These are phyloP conservation scores for Thoracochromis brauschi DNA, from an alignment of 2,113 vertebrate species.

Conservation along the genomic window DNA sequence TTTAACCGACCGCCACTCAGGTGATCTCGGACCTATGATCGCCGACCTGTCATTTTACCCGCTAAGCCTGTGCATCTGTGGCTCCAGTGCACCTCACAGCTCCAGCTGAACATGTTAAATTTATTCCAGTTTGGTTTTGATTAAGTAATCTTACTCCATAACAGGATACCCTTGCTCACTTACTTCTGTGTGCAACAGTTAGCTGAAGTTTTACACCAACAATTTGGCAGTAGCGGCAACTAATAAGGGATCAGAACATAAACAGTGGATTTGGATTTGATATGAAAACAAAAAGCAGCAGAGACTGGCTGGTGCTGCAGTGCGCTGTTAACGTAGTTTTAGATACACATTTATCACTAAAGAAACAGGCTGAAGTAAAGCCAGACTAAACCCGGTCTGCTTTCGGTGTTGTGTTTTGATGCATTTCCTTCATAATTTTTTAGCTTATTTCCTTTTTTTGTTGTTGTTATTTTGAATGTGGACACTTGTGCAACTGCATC, in stretches of 20 bases:
- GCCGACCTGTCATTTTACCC: background rate
- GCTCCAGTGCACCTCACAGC: background rate
- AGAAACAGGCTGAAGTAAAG: background rate
- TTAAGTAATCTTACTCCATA: background rate
- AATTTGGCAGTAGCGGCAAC: background rate
- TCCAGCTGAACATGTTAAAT: background rate
- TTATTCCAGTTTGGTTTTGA: background rate
- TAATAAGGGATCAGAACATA: background rate
- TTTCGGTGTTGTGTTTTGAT: background rate
- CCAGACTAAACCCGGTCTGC: background rate
- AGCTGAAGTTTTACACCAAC: background rate
- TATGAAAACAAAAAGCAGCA: background rate
- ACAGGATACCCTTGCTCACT: background rate
- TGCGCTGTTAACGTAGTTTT: background rate
- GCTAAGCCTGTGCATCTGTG: background rate
- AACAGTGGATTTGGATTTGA: background rate
- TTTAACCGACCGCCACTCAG: background rate
- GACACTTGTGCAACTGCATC: background rate
- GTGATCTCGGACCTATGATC: conserved; percentile 1
- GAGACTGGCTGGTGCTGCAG: background rate
- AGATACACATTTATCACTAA: background rate
- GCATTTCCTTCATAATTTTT: background rate
- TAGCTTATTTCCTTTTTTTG: background rate
- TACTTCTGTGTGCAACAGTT: background rate
- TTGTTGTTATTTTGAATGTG: background rate